Evolutionary conservation across 2,888 invertebrate species (phyloP).

Genomic region (Leptopterna dolabrata): DNA sequence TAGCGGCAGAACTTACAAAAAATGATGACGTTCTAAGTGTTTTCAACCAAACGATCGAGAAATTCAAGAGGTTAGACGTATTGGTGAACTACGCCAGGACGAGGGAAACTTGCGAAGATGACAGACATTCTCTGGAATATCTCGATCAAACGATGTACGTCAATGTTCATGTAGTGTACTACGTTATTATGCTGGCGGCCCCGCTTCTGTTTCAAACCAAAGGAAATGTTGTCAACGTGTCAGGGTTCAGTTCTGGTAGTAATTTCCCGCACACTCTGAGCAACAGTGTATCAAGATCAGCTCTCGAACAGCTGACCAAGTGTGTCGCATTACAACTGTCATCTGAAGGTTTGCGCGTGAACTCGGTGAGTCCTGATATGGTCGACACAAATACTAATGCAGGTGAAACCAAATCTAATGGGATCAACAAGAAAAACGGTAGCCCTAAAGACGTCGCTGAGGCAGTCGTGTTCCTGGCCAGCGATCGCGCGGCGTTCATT

Average conservation of each 20-base stretch:
- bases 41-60: conserved; percentile 71
- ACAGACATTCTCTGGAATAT: conserved; percentile 85
- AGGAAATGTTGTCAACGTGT: conserved; percentile 75
- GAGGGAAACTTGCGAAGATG: conserved; percentile 83
- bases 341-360: conserved; percentile 85
- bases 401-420: conserved; percentile 67
- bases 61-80: conserved; percentile 84
- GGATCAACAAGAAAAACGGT: not conserved
- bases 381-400: conserved; percentile 86
- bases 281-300: conserved; percentile 92
- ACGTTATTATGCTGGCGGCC: conserved; percentile 86
- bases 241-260: conserved; percentile 91
- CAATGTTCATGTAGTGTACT: conserved; percentile 86
- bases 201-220: conserved; percentile 85
- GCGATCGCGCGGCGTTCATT: conserved; percentile 86
- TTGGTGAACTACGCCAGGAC: conserved; percentile 92
- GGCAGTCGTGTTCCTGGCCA: conserved; percentile 91
- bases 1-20: conserved; percentile 74
- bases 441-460: conserved; percentile 74
- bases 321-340: conserved; percentile 91
- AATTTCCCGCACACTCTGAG: conserved; percentile 91
- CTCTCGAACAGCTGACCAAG: conserved; percentile 93
- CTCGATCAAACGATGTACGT: conserved; percentile 90
- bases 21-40: conserved; percentile 68
- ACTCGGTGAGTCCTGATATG: conserved; percentile 91